Evolutionary conservation across 1,140 invertebrate genomes (phyloP), one percentile per base, ranked within the genome.

Genomic region (Luehdorfia chinensis): DNA sequence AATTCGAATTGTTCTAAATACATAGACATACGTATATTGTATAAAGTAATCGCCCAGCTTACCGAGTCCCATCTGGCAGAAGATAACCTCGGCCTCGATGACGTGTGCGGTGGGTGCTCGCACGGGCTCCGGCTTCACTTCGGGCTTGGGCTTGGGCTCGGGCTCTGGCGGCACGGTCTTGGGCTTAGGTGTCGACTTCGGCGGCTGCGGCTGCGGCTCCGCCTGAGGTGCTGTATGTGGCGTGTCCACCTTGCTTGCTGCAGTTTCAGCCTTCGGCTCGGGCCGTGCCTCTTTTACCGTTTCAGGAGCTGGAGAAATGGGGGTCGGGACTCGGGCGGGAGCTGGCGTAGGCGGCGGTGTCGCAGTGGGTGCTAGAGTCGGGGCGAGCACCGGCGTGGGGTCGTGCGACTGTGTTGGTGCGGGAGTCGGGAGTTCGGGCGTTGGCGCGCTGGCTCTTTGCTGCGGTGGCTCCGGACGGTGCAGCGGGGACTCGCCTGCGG

Each of bases 11-110:
- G 19, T 21, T 21, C 19, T 21, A 4, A 7, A 4, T 21, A 21
- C 7, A 21, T 21, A 21, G 3, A 7, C 19, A 21, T 7, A 21
- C 3, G 19, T 21, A 4, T 4, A 21, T 21, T 21, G 7, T 4
- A 4, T 21, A 21, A n/a, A n/a, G n/a, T n/a, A n/a, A n/a, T n/a
- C n/a, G n/a, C n/a, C n/a, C 2, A 2, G 84, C 91, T 90, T 61
- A 92, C 91, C 91, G 6, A 92, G 79, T 62, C 90, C 90, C 87
- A 92, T 90, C 64, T 91, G 87, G 59, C 89, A 88, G 76, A 91
- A 92, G 48, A 92, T 91, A 45, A 91, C 89, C 53, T 91, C 90
- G 1, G 91, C 90, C 37, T 90, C 90, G 28, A 91, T 90, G 54
- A 90, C 87, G 33, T 90, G 83, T 3, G 83, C 75, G 5, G 61